Conservation (phyloP, 2,113 vertebrate species). For the Bufo gargarizans region DNA sequence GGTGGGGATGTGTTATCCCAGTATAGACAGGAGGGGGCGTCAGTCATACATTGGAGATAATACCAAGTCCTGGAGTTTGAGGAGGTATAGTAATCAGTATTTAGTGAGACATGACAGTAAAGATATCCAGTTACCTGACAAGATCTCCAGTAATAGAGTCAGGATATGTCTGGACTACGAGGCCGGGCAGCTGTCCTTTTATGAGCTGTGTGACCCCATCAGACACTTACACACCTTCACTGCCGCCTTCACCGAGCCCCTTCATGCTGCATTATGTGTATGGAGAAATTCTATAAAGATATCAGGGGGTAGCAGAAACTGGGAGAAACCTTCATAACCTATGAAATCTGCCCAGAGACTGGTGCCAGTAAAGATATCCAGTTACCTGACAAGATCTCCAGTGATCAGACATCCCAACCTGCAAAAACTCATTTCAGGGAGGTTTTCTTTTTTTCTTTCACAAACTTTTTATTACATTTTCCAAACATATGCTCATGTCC, state of each 20-base stretch:
- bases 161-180: background rate
- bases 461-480: no score
- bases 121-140: background rate
- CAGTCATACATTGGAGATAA: background rate
- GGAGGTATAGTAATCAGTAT: background rate
- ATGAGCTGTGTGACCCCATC: constrained; percentile 27
- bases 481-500: no score
- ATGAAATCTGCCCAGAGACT: no score
- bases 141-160: background rate
- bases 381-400: no score
- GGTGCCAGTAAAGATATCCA: no score
- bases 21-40: background rate
- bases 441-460: no score
- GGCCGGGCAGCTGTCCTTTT: constrained; percentile 10
- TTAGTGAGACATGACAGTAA: background rate
- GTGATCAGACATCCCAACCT: no score
- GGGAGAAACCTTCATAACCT: no score
- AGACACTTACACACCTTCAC: constrained; percentile 25
- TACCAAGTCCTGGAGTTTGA: background rate
- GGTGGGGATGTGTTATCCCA: constrained; percentile 12
- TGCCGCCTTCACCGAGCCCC: background rate
- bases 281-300: no score
- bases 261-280: background rate
- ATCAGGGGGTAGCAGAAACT: no score
- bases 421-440: no score